Evolutionary conservation across 2,113 vertebrate genomes (phyloP), one percentile per base, ranked within the genome.

Genomic region (Oncorhynchus kisutch): DNA sequence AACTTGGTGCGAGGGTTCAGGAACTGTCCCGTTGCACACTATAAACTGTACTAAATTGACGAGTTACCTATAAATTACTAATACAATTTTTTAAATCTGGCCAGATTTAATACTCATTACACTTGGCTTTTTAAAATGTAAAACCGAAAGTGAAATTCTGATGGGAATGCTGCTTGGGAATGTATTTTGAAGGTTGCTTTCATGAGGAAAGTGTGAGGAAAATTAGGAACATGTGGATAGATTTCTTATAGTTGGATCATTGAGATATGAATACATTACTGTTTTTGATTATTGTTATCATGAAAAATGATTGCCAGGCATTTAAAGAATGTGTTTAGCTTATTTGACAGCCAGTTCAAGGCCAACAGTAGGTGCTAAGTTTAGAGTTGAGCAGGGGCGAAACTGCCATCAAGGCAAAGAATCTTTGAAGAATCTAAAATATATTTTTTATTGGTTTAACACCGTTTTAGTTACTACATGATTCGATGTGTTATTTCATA

Each of bases 111-210:
- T 62, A 9, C 22, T 62, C 7, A 62, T 22, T 62, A 62, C 59
- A 11, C 14, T 3, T 22, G 4, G 7, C 16, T 5, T 14, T 54
- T 54, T 68, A 20, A 18, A 3, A 68, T 34, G 16, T 31, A 1
- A 16, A 20, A 0, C 4, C 27, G 81, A 86, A 81, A 86, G 25
- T 3, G 4, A 9, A 34, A 67, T 31, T 8, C 12, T 13, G 16
- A 68, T 34, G 20, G 4, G 7, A 66, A 9, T 16, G 25, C 3
- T 34, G 7, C 27, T 16, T 18, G 66, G 24, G 85, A 72, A 80
- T 20, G 16, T 82, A 79, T 88, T 88, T 87, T 78, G 34, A 16
- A 22, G 79, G 1, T 8, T 87, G 14, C 5, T 80, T 9, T 5
- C 11, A 45, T 18, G 11, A 67, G 22, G 14, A 59, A 76, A 75